These are phyloP conservation scores for Istiophorus platypterus DNA, from an alignment of 2,113 vertebrate genomes.

Conservation along the genomic window DNA sequence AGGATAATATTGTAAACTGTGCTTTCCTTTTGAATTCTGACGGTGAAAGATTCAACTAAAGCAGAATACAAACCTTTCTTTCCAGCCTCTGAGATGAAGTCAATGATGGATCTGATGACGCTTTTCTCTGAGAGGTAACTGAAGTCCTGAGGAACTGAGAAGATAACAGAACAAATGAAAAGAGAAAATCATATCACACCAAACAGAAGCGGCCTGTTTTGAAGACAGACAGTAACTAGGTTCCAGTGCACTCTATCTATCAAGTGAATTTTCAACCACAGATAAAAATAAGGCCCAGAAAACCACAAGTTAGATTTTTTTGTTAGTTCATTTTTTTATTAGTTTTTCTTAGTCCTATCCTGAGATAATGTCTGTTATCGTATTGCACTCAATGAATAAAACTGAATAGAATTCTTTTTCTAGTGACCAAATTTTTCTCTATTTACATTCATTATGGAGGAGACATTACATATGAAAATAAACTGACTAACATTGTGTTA, in stretches of 20 bases:
- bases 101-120: conserved; percentile 88
- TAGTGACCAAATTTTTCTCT: too few species aligned
- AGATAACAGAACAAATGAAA: not conserved
- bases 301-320: not conserved
- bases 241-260: not conserved
- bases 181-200: not conserved
- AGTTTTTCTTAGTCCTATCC: too few species aligned
- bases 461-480: too few species aligned
- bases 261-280: not conserved
- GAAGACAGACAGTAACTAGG: too few species aligned
- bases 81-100: conserved; percentile 89
- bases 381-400: too few species aligned
- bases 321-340: too few species aligned
- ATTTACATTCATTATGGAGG: too few species aligned
- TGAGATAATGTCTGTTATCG: too few species aligned
- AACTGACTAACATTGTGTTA: too few species aligned
- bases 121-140: conserved; percentile 94
- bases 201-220: not conserved
- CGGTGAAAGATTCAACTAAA: not conserved
- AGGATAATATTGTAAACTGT: too few species aligned
- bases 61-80: conserved; percentile 87
- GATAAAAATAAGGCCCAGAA: not conserved
- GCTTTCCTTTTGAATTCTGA: not conserved
- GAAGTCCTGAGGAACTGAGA: conserved; percentile 93
- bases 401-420: too few species aligned